Base-by-base conservation (phyloP, 2,797 vertebrate genomes). In the Malurus leucopterus region DNA sequence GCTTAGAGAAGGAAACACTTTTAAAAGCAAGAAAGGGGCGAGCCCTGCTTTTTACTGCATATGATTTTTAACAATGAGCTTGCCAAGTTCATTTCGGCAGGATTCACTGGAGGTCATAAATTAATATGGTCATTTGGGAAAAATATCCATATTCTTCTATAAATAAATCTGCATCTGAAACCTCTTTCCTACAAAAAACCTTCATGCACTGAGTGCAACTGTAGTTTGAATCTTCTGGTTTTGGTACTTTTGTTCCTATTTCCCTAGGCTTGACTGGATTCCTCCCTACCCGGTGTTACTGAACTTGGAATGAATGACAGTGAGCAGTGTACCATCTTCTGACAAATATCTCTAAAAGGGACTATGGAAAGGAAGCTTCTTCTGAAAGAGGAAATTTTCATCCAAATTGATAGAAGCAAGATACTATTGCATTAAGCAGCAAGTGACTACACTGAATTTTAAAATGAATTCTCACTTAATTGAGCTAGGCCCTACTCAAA, bases 191-290 rank as follows among this genome's bases (percentile, higher is more conserved):
- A 15, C 38, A 64, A 46, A 70, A 27, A 78, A 71, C 41, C 24
- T 68, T 92, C 41, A 51, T 50, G 7, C 32, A 22, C 46, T 68
- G 32, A 72, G 27, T 75, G 24, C 20, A 73, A 29, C 73, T 93
- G 43, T 87, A 73, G 62, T 91, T 93, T 87, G 82, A 95, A 74
- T 81, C 72, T 91, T 69, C 47, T 75, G 19, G 17, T 53, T 58
- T 70, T 50, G n/a, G 62, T 86, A 29, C 43, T 46, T 81, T 36
- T 36, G 2, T 27, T 32, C 26, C 29, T 41, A 11, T 69, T 44
- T 73, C 22, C 55, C 18, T 58, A 29, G 20, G 12, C n/a, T 77
- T 47, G 20, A 62, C 75, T 84, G 30, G 59, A 80, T 87, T 63
- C 81, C 32, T 78, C 53, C 72, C 82, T 69, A 16, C 44, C 69